Conservation (phyloP, 2,888 invertebrate genomes). For the Mesorhabditis spiculigera region DNA sequence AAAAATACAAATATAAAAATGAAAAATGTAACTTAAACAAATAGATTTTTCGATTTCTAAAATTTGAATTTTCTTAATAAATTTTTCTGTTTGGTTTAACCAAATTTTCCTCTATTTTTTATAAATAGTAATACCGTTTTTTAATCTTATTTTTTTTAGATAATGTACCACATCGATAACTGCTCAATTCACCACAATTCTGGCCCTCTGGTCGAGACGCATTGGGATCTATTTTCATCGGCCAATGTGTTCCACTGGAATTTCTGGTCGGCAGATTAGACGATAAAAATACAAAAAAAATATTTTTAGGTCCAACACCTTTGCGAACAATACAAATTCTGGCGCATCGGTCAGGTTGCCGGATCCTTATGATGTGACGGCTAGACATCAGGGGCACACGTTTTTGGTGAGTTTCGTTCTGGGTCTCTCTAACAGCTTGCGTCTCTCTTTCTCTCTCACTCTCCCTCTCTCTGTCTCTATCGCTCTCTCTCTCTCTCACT, state of each 20-base stretch:
- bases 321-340: constrained; percentile 79
- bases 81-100: neutral
- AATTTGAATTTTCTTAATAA: constrained; percentile 3
- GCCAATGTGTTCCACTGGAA: constrained; percentile 96
- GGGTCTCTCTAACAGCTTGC: no score
- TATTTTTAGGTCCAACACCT: constrained; percentile 56
- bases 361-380: constrained; percentile 53
- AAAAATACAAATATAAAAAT: neutral
- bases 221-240: constrained; percentile 82
- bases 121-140: neutral
- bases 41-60: neutral
- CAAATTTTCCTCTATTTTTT: neutral
- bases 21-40: constrained; percentile 9
- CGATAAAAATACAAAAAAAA: no score
- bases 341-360: constrained; percentile 86
- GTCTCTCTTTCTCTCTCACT: no score
- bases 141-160: constrained; percentile 56
- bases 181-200: constrained; percentile 82
- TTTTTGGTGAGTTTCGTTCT: constrained; percentile 30
- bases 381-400: constrained; percentile 35
- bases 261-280: constrained; percentile 35
- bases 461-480: no score
- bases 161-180: constrained; percentile 82
- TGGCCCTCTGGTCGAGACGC: constrained; percentile 69
- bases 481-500: no score